Evolutionary conservation across 2,888 invertebrate species (phyloP).

Genomic region (Pyrocoelia pectoralis): DNA sequence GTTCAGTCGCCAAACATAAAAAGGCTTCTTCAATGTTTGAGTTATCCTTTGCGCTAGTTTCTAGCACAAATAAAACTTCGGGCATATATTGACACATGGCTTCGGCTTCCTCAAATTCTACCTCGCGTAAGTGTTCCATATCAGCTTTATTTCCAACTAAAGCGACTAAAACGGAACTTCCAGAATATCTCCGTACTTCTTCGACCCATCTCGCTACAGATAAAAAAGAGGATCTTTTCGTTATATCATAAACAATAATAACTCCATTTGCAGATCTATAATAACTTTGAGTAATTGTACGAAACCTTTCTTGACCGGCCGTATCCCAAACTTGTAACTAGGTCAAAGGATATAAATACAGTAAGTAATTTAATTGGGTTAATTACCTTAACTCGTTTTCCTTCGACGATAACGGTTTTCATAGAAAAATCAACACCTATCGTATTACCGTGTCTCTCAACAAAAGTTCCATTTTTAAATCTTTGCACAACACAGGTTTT

Average conservation of each 20-base stretch:
- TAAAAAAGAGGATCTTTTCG: constrained; percentile 89
- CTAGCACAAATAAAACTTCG: constrained; percentile 86
- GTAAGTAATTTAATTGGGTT: neutral
- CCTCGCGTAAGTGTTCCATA: constrained; percentile 80
- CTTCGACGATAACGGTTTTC: constrained; percentile 94
- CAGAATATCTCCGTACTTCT: constrained; percentile 93
- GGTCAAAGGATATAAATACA: constrained; percentile 44
- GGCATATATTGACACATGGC: constrained; percentile 86
- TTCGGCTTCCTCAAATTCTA: constrained; percentile 86
- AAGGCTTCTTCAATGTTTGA: constrained; percentile 91
- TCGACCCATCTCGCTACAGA: constrained; percentile 95
- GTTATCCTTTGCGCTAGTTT: constrained; percentile 91
- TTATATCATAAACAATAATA: constrained; percentile 96
- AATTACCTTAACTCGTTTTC: constrained; percentile 91
- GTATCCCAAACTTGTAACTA: constrained; percentile 97
- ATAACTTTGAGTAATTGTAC: constrained; percentile 97
- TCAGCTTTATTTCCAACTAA: constrained; percentile 95
- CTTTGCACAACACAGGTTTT: constrained; percentile 97
- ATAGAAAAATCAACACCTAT: constrained; percentile 99
- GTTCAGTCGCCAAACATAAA: constrained; percentile 83
- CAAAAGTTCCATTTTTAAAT: constrained; percentile 94
- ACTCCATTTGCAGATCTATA: constrained; percentile 97
- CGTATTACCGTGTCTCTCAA: constrained; percentile 94
- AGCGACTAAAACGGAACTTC: constrained; percentile 88
- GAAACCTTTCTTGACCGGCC: constrained; percentile 94